These are phyloP conservation scores for Thereuonema tuberculata DNA, from an alignment of 1,140 invertebrate genomes.

Conservation along the genomic window DNA sequence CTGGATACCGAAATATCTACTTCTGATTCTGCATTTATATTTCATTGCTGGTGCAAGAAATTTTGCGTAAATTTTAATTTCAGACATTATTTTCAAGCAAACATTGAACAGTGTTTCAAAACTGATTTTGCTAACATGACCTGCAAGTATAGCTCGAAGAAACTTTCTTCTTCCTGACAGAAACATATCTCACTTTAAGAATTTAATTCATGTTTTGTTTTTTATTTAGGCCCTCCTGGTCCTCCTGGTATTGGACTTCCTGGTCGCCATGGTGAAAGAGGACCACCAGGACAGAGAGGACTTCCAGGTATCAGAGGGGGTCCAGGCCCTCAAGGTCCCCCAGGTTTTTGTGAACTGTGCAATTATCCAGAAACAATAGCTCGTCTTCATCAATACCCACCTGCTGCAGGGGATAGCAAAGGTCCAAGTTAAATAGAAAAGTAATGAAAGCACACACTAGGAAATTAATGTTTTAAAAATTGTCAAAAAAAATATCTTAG, in stretches of 20 bases:
- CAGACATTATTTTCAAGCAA: no score
- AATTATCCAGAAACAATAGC: constrained; percentile 14
- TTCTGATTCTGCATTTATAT: no score
- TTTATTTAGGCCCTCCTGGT: constrained; percentile 41
- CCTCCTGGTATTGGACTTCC: constrained; percentile 43
- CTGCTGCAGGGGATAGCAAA: neutral
- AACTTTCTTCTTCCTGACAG: neutral
- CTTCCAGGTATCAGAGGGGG: constrained; percentile 18
- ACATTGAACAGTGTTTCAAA: no score
- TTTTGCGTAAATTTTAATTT: no score
- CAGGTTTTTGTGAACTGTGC: constrained; percentile 43
- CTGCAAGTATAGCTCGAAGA: no score
- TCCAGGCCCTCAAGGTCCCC: constrained; percentile 40
- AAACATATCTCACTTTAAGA: neutral
- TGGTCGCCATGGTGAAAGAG: constrained; percentile 44
- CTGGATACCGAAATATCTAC: no score
- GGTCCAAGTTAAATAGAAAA: neutral
- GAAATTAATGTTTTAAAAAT: no score
- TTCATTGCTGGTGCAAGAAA: no score
- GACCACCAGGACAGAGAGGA: constrained; percentile 36
- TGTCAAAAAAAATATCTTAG: no score
- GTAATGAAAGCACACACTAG: no score
- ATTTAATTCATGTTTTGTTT: neutral
- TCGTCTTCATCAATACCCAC: neutral
- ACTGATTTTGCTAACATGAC: no score